Evolutionary conservation across 2,797 vertebrate species (phyloP), one percentile per base, ranked within the genome.

Genomic region (Trachurus trachurus): DNA sequence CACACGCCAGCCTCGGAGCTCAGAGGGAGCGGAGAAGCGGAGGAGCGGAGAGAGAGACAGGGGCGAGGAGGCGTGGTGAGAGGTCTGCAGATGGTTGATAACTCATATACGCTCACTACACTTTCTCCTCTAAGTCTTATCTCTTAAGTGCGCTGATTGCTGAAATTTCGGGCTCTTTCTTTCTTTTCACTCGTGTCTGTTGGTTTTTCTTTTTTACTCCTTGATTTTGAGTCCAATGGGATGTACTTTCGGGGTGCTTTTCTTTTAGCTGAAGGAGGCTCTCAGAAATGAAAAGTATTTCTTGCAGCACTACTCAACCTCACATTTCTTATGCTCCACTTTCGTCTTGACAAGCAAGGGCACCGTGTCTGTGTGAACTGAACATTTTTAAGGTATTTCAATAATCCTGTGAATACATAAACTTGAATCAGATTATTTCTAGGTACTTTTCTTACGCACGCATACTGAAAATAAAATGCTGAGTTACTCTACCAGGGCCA

Each of bases 81-180:
- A 81, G 66, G 73, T 78, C 74, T 84, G 88, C 88, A 91, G 86
- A 91, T 87, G 88, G 89, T 67, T 82, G 82, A 89, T 88, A 90
- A 81, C 84, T 87, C 66, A 44, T 80, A 76, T 72, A 61, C 57
- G 67, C 53, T 77, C 62, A 1, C 37, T 67, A 62, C 65, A 71
- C 76, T 83, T 83, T 59, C 76, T 76, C 76, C 61, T 74, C 16
- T 39, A 66, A n/a, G 29, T 40, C 66, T 59, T 66, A 74, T 76
- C 50, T 74, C 42, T 54, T 39, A 71, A 60, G 61, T 67, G 21
- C 15, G 44, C 58, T 22, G 50, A 58, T n/a, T 47, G 63, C 29
- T 16, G n/a, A 57, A n/a, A 65, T 61, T 60, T 75, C 11, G 66
- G 66, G 54, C 53, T 68, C 58, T 29, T 15, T 42, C 5, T 9